Evolutionary conservation across 2,888 invertebrate species (phyloP), one percentile per base, ranked within the genome.

Genomic region (Boloria selene): DNA sequence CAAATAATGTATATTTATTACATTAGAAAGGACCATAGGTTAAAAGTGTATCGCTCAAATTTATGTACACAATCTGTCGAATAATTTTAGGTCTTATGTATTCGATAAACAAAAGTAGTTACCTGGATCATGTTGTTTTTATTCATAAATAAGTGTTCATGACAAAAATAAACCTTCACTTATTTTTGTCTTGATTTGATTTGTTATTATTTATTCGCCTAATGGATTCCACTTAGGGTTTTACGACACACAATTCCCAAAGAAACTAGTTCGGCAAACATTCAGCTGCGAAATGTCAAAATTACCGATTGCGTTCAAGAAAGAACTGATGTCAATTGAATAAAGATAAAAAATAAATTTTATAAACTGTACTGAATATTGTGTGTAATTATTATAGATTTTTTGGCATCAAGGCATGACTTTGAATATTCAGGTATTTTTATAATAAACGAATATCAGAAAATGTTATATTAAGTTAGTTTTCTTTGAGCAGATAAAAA

Each of bases 271-370:
- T 51, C 65, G 52, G 65, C 63, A 70, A 64, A 72, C 71, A 73
- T 70, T 82, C 90, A 90, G 90, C 90, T 90, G 89, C 90, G 83
- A 88, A 77, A 83, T 86, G 90, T 90, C 89, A 90, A 87, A 56
- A 44, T 45, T 45, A 22, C 44, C 44, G 56, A 49, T 17, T 42
- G 31, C 59, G 67, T 60, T 67, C 53, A 65, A 62, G 68, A 61
- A 65, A 62, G 68, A 61, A 60, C 60, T 22, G 52, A 50, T 51
- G 55, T 10, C 16, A 64, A 42, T 56, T n/a, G 22, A 3, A 13
- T 42, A 44, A n/a, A 56, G 56, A 56, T 56, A 16, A 45, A 44
- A 56, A 56, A n/a, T 45, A n/a, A 45, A 22, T 18, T 55, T 55
- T 17, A 7, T 6, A 49, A 16, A 49, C 4, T 45, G n/a, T n/a